Base-by-base conservation (phyloP, 2,113 vertebrate genomes). In the Eulemur rufifrons region DNA sequence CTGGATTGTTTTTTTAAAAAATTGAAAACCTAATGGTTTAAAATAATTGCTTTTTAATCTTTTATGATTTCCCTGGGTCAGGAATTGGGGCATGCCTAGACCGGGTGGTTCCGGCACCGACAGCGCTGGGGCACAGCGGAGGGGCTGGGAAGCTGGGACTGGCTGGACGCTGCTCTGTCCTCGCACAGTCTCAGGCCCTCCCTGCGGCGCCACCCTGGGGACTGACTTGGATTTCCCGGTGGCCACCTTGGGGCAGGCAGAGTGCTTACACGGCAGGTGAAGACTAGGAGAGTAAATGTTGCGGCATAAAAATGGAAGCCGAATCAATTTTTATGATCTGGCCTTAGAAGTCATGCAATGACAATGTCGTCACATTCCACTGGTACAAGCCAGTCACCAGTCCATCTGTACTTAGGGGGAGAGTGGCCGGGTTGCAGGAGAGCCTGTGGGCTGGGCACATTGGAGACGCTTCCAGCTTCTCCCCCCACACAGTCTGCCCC, bases 1-100 rank as follows among this genome's bases (percentile, higher is more conserved):
- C 98, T 97, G 97, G 97, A 97, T 42, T 73, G 21, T 42, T 42
- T 42, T 25, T 10, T 25, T 27, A 8, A 73, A 73, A 14, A 73
- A 73, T 10, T 42, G 10, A 42, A 66, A 59, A 83, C 47, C 3
- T 17, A 77, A 25, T 61, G 34, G 39, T 13, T 32, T 76, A 32
- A 86, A 56, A 66, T 6, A 5, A 45, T 82, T 13, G 14, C 42
- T 52, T 63, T 86, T 73, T 39, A 64, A 50, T n/a, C 20, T 68
- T 69, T 61, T 54, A 39, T 91, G 32, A 6, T 25, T 80, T 87
- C 10, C 14, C 7, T 50, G 34, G 54, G 47, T 85, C 45, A n/a
- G 73, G 10, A 68, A 76, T 76, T 63, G 63, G 50, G 77, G 45
- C 9, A 61, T 42, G 34, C 29, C 6, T 32, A 10, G 37, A 27